These are phyloP conservation scores for Drosophila borealis DNA, from an alignment of 2,888 invertebrate species.

Conservation along the genomic window DNA sequence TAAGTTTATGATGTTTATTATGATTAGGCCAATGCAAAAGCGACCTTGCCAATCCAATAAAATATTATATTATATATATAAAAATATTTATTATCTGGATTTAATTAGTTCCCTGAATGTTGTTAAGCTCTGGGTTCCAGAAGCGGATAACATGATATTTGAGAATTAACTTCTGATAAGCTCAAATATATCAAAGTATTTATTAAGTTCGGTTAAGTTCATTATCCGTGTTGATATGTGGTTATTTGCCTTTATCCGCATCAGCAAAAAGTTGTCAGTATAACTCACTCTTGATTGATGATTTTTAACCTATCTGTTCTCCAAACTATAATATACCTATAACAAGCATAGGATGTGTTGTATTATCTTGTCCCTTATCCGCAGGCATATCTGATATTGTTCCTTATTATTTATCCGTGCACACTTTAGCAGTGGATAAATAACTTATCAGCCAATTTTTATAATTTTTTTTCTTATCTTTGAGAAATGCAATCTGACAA, in stretches of 20 bases:
- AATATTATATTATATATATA: too few species aligned
- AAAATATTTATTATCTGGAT: background rate
- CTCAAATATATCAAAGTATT: too few species aligned
- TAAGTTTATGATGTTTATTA: slow-evolving; percentile 46
- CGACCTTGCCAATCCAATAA: slow-evolving; percentile 11
- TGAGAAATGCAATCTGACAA: too few species aligned
- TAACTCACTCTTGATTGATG: background rate
- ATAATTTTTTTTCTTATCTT: too few species aligned
- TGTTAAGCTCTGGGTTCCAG: background rate
- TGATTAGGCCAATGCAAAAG: slow-evolving; percentile 33
- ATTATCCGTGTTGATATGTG: background rate
- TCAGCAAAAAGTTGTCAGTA: background rate
- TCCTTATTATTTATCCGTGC: too few species aligned
- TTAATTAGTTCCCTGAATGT: slow-evolving; percentile 17
- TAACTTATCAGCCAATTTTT: too few species aligned
- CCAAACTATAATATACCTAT: background rate
- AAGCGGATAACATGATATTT: too few species aligned
- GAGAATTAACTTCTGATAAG: too few species aligned
- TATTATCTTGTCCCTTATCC: background rate
- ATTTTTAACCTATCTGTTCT: background rate
- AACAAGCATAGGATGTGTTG: background rate
- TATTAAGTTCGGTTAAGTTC: too few species aligned
- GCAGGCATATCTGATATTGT: too few species aligned
- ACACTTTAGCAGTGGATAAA: too few species aligned
- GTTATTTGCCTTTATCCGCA: background rate